Evolutionary conservation across 2,113 vertebrate genomes (phyloP).

Genomic region (Athene noctua): DNA sequence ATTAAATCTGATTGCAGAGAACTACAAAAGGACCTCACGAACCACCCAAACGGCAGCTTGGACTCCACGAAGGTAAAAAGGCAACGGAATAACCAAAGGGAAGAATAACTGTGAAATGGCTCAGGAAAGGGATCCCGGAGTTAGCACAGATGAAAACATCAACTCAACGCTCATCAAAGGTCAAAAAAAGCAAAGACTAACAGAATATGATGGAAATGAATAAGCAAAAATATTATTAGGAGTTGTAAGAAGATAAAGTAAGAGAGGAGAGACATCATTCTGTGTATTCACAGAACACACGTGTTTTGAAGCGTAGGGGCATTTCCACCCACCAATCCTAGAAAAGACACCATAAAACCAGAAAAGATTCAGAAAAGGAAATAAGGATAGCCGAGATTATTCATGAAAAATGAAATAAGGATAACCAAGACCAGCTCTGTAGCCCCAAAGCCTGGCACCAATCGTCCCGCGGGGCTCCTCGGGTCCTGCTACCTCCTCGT

Average conservation of each 20-base stretch:
- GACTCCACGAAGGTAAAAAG: not conserved
- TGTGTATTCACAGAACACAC: rapidly evolving
- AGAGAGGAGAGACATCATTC: not conserved
- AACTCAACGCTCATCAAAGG: not conserved
- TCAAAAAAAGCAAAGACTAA: not conserved
- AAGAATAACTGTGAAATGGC: not conserved
- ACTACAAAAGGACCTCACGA: not conserved
- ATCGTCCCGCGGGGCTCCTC: not conserved
- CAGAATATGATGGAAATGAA: not conserved
- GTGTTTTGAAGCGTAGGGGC: rapidly evolving
- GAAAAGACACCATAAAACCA: not conserved
- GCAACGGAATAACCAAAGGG: not conserved
- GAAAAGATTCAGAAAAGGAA: not conserved
- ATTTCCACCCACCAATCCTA: not conserved
- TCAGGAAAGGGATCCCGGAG: not conserved
- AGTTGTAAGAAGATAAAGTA: not conserved
- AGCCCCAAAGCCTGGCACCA: not conserved
- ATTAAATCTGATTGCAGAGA: not conserved
- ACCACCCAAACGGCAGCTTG: not conserved
- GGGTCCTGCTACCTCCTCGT: not conserved
- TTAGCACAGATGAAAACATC: not conserved
- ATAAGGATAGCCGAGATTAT: too few species aligned
- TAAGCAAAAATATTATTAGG: not conserved
- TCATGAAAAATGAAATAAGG: too few species aligned
- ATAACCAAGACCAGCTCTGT: not conserved